Evolutionary conservation across 2,888 invertebrate species (phyloP).

Genomic region (Axea sp.): DNA sequence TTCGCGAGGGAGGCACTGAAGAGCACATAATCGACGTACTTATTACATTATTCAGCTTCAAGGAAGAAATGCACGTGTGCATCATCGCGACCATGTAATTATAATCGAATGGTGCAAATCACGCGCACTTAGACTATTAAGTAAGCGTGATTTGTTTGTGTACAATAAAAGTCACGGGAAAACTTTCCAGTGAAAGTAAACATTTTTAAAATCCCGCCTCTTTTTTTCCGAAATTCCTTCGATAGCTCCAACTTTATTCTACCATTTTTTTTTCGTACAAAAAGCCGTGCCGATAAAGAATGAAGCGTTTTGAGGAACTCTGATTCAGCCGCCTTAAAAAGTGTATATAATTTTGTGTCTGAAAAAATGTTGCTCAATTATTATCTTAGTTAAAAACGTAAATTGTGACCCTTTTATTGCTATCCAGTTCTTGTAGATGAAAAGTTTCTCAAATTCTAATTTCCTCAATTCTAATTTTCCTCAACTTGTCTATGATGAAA

Average conservation of each 20-base stretch:
- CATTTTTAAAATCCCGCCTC: slow-evolving; percentile 15
- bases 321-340: too few relatives aligned
- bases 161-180: slow-evolving; percentile 51
- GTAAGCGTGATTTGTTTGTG: slow-evolving; percentile 59
- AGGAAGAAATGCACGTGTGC: slow-evolving; percentile 54
- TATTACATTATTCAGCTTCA: slow-evolving; percentile 59
- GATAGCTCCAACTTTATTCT: not conserved
- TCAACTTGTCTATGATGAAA: too few relatives aligned
- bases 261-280: too few relatives aligned
- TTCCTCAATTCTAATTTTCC: too few relatives aligned
- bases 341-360: too few relatives aligned
- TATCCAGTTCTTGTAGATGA: too few relatives aligned
- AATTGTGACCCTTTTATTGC: too few relatives aligned
- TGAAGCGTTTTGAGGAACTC: too few relatives aligned
- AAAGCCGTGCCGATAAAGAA: too few relatives aligned
- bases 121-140: slow-evolving; percentile 56
- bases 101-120: slow-evolving; percentile 57
- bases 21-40: slow-evolving; percentile 53
- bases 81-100: slow-evolving; percentile 59
- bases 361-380: too few relatives aligned
- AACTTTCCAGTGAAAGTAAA: slow-evolving; percentile 59
- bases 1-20: slow-evolving; percentile 25
- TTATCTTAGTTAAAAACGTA: too few relatives aligned
- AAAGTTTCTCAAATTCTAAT: too few relatives aligned
- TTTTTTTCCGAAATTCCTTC: not conserved